Evolutionary conservation across 1,140 invertebrate species (phyloP), one percentile per base, ranked within the genome.

Genomic region (Zeugodacus cucurbitae): DNA sequence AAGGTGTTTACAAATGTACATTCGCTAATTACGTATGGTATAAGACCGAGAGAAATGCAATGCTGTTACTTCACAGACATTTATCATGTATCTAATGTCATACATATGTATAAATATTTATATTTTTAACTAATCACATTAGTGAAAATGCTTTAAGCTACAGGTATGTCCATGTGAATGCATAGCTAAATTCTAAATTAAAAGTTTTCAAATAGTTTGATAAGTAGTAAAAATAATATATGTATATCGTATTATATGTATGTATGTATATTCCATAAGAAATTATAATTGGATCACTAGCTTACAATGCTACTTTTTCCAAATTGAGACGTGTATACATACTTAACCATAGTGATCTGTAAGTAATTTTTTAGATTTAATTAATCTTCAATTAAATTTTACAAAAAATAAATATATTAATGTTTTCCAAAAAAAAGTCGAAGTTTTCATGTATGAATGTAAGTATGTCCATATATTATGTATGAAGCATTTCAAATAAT

Each of bases 141-240:
- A 67, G 29, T 17, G 14, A 87, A 34, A 74, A 74, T 29, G n/a
- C 44, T 74, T 54, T 74, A 54, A 54, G 57, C 32, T 87, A 22
- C 14, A 87, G 26, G 64, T 26, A 74, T 70, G 70, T 82, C 74
- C 54, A 62, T 82, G 87, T 88, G 44, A 88, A 82, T 82, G 58
- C 57, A 88, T 82, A 62, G 74, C 26, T 88, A 82, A 88, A 82
- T 88, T 88, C 59, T 88, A 54, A 82, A 58, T 41, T 58, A 20
- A 20, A 82, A 74, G 14, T 82, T 82, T 57, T 59, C 44, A 74
- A n/a, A 20, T 82, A 82, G 57, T 88, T 59, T 37, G 62, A 82
- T 88, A 82, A 82, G 87, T 88, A 88, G 87, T 37, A 41, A 62
- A 82, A 59, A 82, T 67, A 32, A 32, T 7, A 14, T 48, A 54